These are phyloP conservation scores for Laupala kohalensis DNA, from an alignment of 1,140 invertebrate species.

Conservation along the genomic window DNA sequence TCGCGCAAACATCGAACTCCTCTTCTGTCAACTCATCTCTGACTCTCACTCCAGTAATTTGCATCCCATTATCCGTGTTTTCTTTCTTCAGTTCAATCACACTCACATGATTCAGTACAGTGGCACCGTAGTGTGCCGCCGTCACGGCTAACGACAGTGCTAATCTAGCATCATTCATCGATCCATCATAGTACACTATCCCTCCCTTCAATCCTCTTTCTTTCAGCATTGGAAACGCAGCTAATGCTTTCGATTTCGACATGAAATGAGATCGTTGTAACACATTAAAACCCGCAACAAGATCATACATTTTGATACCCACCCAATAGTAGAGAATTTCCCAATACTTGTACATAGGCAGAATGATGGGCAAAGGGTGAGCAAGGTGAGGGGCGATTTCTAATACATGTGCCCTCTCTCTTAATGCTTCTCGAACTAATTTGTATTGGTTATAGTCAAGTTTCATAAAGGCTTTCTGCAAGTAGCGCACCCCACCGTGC, in stretches of 20 bases:
- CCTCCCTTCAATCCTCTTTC: conserved; percentile 89
- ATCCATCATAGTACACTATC: conserved; percentile 97
- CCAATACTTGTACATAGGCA: conserved; percentile 97
- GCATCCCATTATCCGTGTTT: conserved; percentile 45
- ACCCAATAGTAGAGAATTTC: conserved; percentile 97
- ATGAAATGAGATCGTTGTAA: conserved; percentile 92
- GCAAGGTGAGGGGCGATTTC: conserved; percentile 93
- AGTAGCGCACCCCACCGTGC: conserved; percentile 93
- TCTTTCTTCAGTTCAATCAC: conserved; percentile 70
- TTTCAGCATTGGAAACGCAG: conserved; percentile 93
- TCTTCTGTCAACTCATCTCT: conserved; percentile 70
- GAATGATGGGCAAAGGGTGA: conserved; percentile 93
- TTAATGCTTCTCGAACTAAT: conserved; percentile 96
- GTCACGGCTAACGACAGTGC: conserved; percentile 90
- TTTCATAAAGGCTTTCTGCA: conserved; percentile 95
- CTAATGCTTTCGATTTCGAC: conserved; percentile 83
- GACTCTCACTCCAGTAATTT: conserved; percentile 56
- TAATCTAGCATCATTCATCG: conserved; percentile 90
- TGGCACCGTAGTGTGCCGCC: conserved; percentile 88
- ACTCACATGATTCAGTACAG: conserved; percentile 83
- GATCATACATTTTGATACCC: conserved; percentile 97
- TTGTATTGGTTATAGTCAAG: conserved; percentile 87
- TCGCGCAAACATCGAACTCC: conserved; percentile 85
- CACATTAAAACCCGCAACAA: conserved; percentile 89
- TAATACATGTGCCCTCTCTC: conserved; percentile 88